These are phyloP conservation scores for Pempheris klunzingeri DNA, from an alignment of 2,797 vertebrate genomes.

Conservation along the genomic window DNA sequence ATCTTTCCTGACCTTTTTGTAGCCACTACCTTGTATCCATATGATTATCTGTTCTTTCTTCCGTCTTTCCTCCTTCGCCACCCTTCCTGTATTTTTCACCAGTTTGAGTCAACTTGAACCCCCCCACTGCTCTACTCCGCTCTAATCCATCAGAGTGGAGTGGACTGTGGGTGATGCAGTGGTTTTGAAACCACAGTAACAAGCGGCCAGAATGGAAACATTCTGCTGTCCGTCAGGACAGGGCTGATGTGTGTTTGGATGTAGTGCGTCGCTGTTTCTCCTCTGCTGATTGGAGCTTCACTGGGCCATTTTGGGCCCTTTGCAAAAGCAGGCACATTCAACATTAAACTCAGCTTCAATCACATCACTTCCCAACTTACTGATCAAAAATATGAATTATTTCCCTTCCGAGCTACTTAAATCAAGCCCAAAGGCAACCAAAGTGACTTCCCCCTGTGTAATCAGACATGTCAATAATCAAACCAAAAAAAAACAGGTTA, in stretches of 20 bases:
- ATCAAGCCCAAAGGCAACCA: too few relatives aligned
- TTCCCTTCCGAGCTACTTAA: too few relatives aligned
- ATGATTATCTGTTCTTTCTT: constrained; percentile 48
- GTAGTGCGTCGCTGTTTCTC: not conserved
- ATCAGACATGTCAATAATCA: too few relatives aligned
- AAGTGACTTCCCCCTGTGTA: too few relatives aligned
- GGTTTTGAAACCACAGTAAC: constrained; percentile 22
- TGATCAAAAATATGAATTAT: not conserved
- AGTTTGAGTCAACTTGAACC: constrained; percentile 23
- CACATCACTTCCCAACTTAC: not conserved
- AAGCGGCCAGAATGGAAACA: constrained; percentile 2
- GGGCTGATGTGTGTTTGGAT: not conserved
- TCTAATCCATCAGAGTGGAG: constrained; percentile 17
- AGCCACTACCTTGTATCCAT: constrained; percentile 42
- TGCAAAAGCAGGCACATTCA: not conserved
- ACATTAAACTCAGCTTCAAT: not conserved
- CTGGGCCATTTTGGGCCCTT: not conserved
- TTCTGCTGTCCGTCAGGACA: not conserved
- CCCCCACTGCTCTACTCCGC: not conserved
- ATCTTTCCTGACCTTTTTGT: constrained; percentile 54
- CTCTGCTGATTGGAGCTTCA: not conserved
- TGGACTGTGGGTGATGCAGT: not conserved
- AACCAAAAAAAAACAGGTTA: too few relatives aligned
- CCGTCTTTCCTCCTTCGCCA: constrained; percentile 17
- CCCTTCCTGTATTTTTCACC: constrained; percentile 20